A percentile compares a stretch with the other conserved stretches of the same genome.
Evolutionary conservation across 2,113 vertebrate genomes (phyloP).

Genomic region (Amazona vittata): DNA sequence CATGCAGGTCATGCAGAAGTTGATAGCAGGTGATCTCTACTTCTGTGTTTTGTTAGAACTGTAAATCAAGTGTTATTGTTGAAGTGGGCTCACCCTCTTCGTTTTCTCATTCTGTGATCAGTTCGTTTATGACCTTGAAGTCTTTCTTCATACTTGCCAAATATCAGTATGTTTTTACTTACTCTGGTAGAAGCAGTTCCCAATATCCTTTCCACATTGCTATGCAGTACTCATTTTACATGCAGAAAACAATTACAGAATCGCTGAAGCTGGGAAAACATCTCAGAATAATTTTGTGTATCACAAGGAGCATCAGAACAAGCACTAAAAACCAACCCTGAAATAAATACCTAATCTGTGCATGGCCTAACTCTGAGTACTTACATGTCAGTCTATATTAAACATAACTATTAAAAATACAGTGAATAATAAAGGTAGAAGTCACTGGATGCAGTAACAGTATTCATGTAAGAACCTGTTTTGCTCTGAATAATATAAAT

Average conservation of each 20-base stretch:
- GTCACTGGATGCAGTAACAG: neutral
- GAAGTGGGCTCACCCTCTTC: neutral
- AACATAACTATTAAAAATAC: neutral
- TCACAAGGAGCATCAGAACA: neutral
- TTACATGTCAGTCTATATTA: neutral
- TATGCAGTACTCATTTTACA: neutral
- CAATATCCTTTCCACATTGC: neutral
- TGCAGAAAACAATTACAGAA: neutral
- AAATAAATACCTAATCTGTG: neutral
- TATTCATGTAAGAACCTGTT: neutral
- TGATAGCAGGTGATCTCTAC: neutral
- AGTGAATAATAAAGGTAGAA: neutral
- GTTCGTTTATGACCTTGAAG: constrained; percentile 2
- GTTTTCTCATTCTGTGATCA: neutral
- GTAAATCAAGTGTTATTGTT: neutral
- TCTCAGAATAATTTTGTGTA: neutral
- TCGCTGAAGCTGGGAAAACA: neutral
- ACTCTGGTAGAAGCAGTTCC: neutral
- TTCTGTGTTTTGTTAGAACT: neutral
- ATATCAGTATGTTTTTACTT: neutral
- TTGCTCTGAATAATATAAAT: neutral
- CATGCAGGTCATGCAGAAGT: neutral
- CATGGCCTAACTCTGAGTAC: neutral
- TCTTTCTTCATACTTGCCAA: neutral
- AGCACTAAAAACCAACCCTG: neutral